Base-by-base conservation (phyloP, 2,797 vertebrate genomes). In the Atherinosoma microstoma region DNA sequence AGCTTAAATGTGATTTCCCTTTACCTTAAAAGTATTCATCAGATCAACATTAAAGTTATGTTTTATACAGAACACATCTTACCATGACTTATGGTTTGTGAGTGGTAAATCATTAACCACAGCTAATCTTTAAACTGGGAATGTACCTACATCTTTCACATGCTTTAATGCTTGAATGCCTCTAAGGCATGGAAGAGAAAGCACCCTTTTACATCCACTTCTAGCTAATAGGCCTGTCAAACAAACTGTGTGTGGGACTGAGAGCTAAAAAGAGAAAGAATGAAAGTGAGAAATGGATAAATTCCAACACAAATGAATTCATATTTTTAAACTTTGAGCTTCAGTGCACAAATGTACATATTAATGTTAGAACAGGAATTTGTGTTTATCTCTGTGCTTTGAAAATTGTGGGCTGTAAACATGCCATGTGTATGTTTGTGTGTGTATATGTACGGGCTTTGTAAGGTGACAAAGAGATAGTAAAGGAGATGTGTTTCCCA, bases 241-340 rank as follows among this genome's bases (percentile, higher is more conserved):
- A 90, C 89, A 92, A 83, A 89, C 79, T 42, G 85, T 90, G 87
- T 84, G 86, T 75, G 84, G 84, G 65, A 75, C 58, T 47, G 53
- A 63, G 11, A 56, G 38, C 61, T 35, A 34, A 15, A 45, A 56
- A 27, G 35, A 57, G 47, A 70, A 54, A 73, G 45, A n/a, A 29
- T 45, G 30, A 54, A 42, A 54, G 10, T 12, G 45, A 75, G 27
- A 65, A 53, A 75, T 67, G 11, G 42, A 75, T n/a, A 65, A 56
- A 76, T 67, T 64, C 70, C 36, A 24, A 12, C 9, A 34, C 58
- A 68, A 60, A 79, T 82, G 64, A 76, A 59, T 78, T 80, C 79
- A 76, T 53, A 36, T 40, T 54, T 30, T 60, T 57, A 36, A 32
- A 47, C 15, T 63, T 61, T 30, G 58, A 42, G 67, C 13, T 70